Evolutionary conservation across 2,113 vertebrate species (phyloP).

Genomic region (Acanthochromis polyacanthus): DNA sequence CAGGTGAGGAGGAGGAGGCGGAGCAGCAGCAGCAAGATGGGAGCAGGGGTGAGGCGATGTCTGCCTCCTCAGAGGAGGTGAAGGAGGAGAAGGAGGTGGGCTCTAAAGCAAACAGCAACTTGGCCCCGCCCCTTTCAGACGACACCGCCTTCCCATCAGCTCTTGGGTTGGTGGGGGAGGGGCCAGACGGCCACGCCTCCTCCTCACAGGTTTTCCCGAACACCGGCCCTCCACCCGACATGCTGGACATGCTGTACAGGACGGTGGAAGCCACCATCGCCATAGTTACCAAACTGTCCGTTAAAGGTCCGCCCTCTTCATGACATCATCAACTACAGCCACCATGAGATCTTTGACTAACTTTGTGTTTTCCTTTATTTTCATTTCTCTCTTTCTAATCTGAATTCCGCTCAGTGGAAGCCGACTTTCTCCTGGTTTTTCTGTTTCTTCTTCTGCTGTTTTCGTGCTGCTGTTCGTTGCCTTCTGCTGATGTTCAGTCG

Average conservation of each 20-base stretch:
- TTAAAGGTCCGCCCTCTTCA: constrained; percentile 92
- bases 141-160: constrained; percentile 88
- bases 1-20: constrained; percentile 66
- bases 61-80: constrained; percentile 46
- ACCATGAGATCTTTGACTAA: constrained; percentile 43
- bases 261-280: constrained; percentile 97
- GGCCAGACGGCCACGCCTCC: constrained; percentile 88
- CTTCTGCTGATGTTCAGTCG: constrained; percentile 61
- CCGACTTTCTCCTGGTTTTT: constrained; percentile 37
- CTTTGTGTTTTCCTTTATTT: background rate
- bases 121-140: constrained; percentile 81
- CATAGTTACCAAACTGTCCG: constrained; percentile 93
- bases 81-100: constrained; percentile 79
- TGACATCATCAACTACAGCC: constrained; percentile 88
- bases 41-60: constrained; percentile 29
- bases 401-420: constrained; percentile 32
- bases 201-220: constrained; percentile 84
- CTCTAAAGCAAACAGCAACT: constrained; percentile 81
- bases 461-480: constrained; percentile 77
- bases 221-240: constrained; percentile 90
- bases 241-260: constrained; percentile 96
- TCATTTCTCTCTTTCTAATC: constrained; percentile 11
- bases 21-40: constrained; percentile 21
- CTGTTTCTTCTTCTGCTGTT: constrained; percentile 74
- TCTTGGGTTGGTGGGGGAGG: constrained; percentile 86